Percentiles rank a stretch among this genome's conserved stretches.
Conservation (phyloP, 35 echinoderm and acorn worm genomes). For the Apostichopus californicus region DNA sequence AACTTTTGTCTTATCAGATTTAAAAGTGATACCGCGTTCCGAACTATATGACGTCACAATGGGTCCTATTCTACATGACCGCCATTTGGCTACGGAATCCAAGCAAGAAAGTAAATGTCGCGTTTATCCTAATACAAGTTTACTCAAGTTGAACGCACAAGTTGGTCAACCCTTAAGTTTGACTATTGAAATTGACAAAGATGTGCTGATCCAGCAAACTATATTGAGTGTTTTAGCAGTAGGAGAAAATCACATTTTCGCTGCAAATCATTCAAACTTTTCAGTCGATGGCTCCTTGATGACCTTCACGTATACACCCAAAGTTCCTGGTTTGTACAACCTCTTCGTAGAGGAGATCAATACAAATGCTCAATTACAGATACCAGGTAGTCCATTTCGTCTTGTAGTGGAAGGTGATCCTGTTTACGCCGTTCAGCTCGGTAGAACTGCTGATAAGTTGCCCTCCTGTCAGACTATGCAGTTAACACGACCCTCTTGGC, state of each 20-base stretch:
- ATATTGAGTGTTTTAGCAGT: neutral
- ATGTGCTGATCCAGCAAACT: neutral
- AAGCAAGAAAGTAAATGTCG: neutral
- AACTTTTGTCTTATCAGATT: too few species aligned
- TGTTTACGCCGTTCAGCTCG: neutral
- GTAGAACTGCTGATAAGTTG: neutral
- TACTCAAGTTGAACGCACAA: neutral
- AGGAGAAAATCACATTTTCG: neutral
- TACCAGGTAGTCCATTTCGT: slow-evolving; percentile 13
- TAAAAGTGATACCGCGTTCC: too few species aligned
- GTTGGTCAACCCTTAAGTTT: neutral
- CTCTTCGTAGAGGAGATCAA: neutral
- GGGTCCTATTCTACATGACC: too few species aligned
- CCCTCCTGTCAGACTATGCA: neutral
- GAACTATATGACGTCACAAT: too few species aligned
- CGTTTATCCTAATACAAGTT: neutral
- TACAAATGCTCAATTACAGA: neutral
- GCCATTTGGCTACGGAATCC: too few species aligned
- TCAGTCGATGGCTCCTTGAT: neutral
- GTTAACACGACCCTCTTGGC: neutral
- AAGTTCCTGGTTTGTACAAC: neutral
- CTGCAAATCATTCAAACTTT: neutral
- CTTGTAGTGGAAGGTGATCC: neutral
- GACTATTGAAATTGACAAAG: neutral
- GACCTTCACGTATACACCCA: neutral